phyloP scores from a whole-genome alignment of 2,797 vertebrate species.

The Heliangelus exortis region DNA sequence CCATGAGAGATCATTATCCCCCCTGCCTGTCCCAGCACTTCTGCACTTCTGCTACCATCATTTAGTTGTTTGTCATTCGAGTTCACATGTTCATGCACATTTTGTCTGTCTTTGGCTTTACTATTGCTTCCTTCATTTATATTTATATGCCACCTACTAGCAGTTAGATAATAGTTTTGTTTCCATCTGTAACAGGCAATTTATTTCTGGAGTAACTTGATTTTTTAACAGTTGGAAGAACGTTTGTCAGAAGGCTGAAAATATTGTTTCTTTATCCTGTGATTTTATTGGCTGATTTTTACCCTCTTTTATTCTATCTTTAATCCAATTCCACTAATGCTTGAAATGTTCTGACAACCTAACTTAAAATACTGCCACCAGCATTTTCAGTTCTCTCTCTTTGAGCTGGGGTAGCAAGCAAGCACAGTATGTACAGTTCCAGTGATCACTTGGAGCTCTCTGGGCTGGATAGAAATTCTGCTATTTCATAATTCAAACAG shows the following conservation, averaged over 20 bases:
- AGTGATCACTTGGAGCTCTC: neutral
- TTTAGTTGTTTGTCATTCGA: neutral
- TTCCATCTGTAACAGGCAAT: neutral
- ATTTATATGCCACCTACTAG: neutral
- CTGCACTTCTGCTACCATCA: neutral
- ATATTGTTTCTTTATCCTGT: neutral
- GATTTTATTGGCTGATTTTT: neutral
- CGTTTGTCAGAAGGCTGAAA: neutral
- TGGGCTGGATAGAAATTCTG: neutral
- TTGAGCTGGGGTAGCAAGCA: neutral
- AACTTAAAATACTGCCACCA: neutral
- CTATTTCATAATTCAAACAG: neutral
- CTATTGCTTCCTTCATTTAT: neutral
- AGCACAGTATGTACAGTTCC: neutral
- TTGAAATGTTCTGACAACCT: neutral
- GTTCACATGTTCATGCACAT: neutral
- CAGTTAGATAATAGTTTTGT: neutral
- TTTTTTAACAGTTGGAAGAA: neutral
- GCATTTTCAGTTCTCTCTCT: neutral
- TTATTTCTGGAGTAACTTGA: neutral
- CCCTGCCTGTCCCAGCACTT: neutral
- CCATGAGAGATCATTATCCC: neutral
- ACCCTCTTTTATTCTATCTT: neutral
- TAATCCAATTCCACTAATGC: neutral
- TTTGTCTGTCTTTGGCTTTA: neutral